Conservation (phyloP, 2,888 invertebrate genomes). For the Rhorus exstirpatorius region DNA sequence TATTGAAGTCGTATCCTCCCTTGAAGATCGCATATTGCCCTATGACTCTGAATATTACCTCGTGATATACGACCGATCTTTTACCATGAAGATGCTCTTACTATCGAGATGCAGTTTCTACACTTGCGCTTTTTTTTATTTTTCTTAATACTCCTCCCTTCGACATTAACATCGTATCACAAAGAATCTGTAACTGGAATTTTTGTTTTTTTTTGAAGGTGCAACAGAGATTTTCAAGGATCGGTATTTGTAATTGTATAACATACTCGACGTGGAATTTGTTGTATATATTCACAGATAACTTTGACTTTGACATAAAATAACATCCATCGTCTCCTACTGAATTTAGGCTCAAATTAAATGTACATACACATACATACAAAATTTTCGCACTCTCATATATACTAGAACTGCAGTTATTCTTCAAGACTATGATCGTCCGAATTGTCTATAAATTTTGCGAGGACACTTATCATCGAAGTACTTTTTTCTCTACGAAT, state of each 20-base stretch:
- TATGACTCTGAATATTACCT: conserved; percentile 60
- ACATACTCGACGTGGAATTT: too few relatives aligned
- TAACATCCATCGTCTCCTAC: too few relatives aligned
- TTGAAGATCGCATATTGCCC: conserved; percentile 47
- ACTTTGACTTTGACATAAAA: too few relatives aligned
- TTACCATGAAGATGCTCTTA: conserved; percentile 17
- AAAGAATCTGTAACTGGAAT: too few relatives aligned
- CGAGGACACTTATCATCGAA: conserved; percentile 20
- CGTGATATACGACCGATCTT: conserved; percentile 49
- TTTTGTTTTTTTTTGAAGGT: too few relatives aligned
- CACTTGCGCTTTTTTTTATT: conserved; percentile 5
- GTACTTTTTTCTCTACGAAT: conserved; percentile 32
- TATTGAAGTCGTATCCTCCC: conserved; percentile 49
- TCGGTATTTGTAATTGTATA: too few relatives aligned
- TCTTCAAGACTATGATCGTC: not conserved
- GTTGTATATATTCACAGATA: too few relatives aligned
- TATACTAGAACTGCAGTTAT: too few relatives aligned
- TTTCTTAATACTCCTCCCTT: conserved; percentile 12
- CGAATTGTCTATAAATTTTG: conserved; percentile 13
- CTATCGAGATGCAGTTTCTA: conserved; percentile 11
- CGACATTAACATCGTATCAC: conserved; percentile 32
- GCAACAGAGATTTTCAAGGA: too few relatives aligned
- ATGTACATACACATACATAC: too few relatives aligned
- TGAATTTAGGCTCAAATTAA: too few relatives aligned
- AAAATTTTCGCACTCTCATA: too few relatives aligned